These are phyloP conservation scores for Latrodectus hesperus DNA, from an alignment of 2,888 invertebrate species.

Conservation along the genomic window DNA sequence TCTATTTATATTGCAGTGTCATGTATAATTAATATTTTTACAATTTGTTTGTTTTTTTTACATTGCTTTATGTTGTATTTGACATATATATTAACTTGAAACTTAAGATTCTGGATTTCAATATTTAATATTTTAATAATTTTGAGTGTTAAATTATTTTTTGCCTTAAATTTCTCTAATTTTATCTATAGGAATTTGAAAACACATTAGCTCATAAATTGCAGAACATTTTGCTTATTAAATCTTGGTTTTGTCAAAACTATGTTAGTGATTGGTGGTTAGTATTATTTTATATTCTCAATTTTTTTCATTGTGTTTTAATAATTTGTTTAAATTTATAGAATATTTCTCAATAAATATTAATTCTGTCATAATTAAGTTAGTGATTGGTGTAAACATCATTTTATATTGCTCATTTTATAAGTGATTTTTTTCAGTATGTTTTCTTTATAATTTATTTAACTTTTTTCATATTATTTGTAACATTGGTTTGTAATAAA, in stretches of 20 bases:
- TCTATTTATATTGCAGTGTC: no score
- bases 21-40: no score
- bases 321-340: not conserved
- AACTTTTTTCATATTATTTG: not conserved
- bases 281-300: constrained; percentile 67
- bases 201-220: constrained; percentile 75
- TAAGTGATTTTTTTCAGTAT: not conserved
- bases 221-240: constrained; percentile 76
- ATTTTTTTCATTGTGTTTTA: not conserved
- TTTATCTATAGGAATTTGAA: constrained; percentile 74
- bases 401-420: constrained; percentile 16
- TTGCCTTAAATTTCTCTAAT: constrained; percentile 9
- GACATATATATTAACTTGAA: no score
- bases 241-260: constrained; percentile 77
- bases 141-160: not conserved
- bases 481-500: no score
- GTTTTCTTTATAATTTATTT: not conserved
- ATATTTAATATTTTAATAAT: no score
- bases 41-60: no score
- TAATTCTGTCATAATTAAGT: constrained; percentile 77
- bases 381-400: constrained; percentile 76
- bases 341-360: constrained; percentile 75
- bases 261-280: constrained; percentile 78
- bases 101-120: no score
- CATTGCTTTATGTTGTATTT: no score